These are phyloP conservation scores for Hymenopus coronatus DNA, from an alignment of 2,888 invertebrate species.

Conservation along the genomic window DNA sequence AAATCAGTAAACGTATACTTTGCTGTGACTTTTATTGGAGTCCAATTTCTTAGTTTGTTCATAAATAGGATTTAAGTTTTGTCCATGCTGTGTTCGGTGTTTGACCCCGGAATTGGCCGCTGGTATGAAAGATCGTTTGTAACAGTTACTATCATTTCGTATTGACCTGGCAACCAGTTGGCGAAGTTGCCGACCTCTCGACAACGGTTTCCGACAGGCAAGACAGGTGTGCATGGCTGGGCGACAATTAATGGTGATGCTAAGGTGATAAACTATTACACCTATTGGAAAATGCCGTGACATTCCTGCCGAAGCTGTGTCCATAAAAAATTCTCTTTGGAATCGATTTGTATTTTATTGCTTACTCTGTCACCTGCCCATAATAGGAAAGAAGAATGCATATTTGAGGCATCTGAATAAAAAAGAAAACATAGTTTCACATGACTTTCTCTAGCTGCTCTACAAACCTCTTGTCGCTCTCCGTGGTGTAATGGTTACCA, in stretches of 20 bases:
- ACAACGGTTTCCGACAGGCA: not conserved
- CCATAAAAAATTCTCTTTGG: no score
- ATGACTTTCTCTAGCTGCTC: no score
- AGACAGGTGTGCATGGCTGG: not conserved
- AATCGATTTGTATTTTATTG: no score
- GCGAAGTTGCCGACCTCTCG: not conserved
- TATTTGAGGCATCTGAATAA: no score
- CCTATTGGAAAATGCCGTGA: not conserved
- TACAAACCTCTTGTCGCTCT: no score
- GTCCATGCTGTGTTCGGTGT: not conserved
- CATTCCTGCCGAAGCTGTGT: not conserved
- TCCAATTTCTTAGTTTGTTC: no score
- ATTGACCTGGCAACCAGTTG: not conserved
- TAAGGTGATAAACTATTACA: not conserved
- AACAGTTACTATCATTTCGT: not conserved
- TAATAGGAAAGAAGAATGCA: no score
- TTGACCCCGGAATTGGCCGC: not conserved
- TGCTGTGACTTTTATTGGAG: no score
- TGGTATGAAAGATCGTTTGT: not conserved
- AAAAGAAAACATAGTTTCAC: no score
- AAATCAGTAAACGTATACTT: no score
- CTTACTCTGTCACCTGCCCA: no score
- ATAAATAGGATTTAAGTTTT: not conserved
- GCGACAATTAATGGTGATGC: not conserved
- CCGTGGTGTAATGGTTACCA: no score